Conservation (phyloP, 92 coral and sea anemone species). For the Paragorgia papillata region DNA sequence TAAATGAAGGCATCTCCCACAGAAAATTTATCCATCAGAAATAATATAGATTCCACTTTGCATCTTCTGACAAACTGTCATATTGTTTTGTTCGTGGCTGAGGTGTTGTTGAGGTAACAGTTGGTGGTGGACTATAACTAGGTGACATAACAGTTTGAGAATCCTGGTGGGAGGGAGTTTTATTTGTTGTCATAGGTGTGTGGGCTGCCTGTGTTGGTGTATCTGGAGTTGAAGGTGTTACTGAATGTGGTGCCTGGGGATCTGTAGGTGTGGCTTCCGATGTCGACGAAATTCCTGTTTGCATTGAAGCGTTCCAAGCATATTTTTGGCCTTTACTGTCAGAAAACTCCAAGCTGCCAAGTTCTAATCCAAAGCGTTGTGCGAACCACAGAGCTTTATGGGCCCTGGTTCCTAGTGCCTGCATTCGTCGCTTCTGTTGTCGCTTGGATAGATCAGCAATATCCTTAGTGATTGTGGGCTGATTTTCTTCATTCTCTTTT, state of each 20-base stretch:
- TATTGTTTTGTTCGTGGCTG: neutral
- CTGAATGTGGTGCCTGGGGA: no score
- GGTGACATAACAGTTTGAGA: no score
- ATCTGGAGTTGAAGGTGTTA: neutral
- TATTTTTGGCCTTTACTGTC: conserved; percentile 50
- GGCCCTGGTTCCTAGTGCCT: conserved; percentile 52
- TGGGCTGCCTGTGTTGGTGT: conserved; percentile 16
- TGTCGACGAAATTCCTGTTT: neutral
- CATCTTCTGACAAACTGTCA: neutral
- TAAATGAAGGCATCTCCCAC: conserved; percentile 57
- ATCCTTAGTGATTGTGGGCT: conserved; percentile 5
- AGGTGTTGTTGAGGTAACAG: neutral
- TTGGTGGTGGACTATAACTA: neutral
- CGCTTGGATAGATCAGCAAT: conserved; percentile 17
- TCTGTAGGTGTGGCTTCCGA: conserved; percentile 15
- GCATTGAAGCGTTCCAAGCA: conserved; percentile 17
- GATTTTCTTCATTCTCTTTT: conserved; percentile 4
- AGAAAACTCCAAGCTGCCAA: conserved; percentile 44
- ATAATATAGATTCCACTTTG: conserved; percentile 45
- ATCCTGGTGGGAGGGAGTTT: neutral
- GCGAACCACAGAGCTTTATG: conserved; percentile 54
- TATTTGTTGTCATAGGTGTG: no score
- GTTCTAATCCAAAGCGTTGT: conserved; percentile 51
- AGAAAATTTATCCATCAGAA: conserved; percentile 59
- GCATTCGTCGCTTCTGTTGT: conserved; percentile 34